Conservation (phyloP, 2,888 invertebrate species). For the Cataglyphis livida region DNA sequence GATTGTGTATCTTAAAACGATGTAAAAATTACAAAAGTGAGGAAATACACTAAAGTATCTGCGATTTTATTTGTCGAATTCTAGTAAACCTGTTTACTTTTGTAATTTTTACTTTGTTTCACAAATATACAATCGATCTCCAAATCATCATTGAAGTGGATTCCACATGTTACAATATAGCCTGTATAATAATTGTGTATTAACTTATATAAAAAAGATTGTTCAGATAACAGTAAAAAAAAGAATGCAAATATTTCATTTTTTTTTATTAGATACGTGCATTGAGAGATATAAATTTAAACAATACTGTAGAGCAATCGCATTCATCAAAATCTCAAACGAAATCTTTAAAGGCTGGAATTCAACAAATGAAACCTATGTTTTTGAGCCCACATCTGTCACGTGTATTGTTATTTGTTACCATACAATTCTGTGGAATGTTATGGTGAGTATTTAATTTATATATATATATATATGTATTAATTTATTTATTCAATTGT, state of each 20-base stretch:
- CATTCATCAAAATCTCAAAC: background rate
- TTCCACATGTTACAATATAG: no score
- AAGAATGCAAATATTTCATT: background rate
- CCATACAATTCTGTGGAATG: constrained; percentile 89
- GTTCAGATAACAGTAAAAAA: background rate
- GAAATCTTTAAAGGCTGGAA: constrained; percentile 84
- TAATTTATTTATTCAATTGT: no score
- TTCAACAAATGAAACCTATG: constrained; percentile 89
- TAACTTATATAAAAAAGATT: background rate
- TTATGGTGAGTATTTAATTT: constrained; percentile 86
- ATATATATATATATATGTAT: background rate
- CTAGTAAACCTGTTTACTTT: no score
- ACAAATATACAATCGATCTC: no score
- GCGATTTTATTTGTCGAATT: no score
- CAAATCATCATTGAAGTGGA: no score
- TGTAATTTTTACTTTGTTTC: no score
- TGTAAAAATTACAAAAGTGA: no score
- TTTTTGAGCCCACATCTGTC: constrained; percentile 88
- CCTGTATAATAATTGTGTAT: background rate
- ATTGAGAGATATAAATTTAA: constrained; percentile 81
- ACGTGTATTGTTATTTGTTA: constrained; percentile 89
- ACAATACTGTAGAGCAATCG: background rate
- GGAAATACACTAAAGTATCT: no score
- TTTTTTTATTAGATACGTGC: constrained; percentile 80
- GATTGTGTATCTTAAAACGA: no score